A percentile compares a stretch with the other conserved stretches of the same genome.
These are phyloP conservation scores for Trichogramma dendrolimi DNA, from an alignment of 2,888 invertebrate genomes.

Conservation along the genomic window DNA sequence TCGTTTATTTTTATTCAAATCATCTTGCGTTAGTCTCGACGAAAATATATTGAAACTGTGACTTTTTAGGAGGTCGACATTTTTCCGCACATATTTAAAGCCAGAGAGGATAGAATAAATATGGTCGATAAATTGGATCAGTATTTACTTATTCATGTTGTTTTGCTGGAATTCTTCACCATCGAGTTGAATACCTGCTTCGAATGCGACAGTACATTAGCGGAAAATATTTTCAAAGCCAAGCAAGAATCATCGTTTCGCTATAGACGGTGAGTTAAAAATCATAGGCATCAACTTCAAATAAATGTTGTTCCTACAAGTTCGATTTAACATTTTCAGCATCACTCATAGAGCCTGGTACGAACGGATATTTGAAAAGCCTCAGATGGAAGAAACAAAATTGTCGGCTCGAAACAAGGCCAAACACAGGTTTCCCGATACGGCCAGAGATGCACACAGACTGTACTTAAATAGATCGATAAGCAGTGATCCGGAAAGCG, in stretches of 20 bases:
- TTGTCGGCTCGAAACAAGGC: slow-evolving; percentile 35
- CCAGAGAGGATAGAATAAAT: slow-evolving; percentile 39
- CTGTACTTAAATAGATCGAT: slow-evolving; percentile 49
- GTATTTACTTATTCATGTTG: slow-evolving; percentile 53
- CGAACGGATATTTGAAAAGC: slow-evolving; percentile 47
- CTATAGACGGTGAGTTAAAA: slow-evolving; percentile 42
- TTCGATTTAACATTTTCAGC: slow-evolving; percentile 22
- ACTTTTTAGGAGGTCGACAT: slow-evolving; percentile 36
- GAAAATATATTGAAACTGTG: neutral
- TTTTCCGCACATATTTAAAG: slow-evolving; percentile 32
- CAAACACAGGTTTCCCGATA: slow-evolving; percentile 50
- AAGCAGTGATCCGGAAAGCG: slow-evolving; percentile 45
- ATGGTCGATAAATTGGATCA: slow-evolving; percentile 50
- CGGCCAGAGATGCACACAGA: slow-evolving; percentile 36
- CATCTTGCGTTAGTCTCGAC: no score
- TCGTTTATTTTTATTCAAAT: neutral
- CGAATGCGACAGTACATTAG: slow-evolving; percentile 45
- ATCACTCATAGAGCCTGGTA: slow-evolving; percentile 50
- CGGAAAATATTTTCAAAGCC: slow-evolving; percentile 35
- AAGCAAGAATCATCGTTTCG: slow-evolving; percentile 38
- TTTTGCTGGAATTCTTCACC: slow-evolving; percentile 50
- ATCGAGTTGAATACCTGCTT: slow-evolving; percentile 45
- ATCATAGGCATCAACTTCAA: neutral
- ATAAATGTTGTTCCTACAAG: neutral
- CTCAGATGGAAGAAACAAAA: slow-evolving; percentile 17